Base-by-base conservation (phyloP, 2,113 vertebrate species). In the Nicator chloris region DNA sequence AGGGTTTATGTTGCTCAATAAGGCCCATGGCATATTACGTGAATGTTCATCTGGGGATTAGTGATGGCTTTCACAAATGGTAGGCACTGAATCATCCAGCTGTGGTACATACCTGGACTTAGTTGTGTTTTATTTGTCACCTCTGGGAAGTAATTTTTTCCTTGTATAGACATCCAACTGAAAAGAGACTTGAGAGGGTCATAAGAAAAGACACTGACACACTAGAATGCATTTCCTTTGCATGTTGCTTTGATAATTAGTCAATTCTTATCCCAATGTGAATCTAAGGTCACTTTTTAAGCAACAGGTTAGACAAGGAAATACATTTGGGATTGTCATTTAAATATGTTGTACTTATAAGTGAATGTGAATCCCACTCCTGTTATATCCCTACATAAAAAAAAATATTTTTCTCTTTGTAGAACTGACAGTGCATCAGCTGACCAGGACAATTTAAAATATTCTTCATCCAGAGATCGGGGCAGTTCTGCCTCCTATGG, bases 361-460 rank as follows among this genome's bases (percentile, higher is more conserved):
- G 44, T 94, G 91, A 94, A 93, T 84, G 76, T 96, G 86, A 88
- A 81, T 92, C 86, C 92, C 82, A 49, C 45, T 93, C 31, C 65
- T 94, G n/a, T 93, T 92, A 22, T 49, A 93, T 49, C 15, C 35
- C 76, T 96, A 51, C 72, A 79, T 95, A 60, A 92, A 97, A 92
- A 45, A 92, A 82, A 24, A 27, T 61, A 77, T 94, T 87, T 92
- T 96, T 97, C 84, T 97, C 92, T 97, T 97, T 98, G 60, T 98
- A 99, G 99, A 99, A 98, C 98, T 98, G 99, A 99, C 97, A 98
- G 98, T 97, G 98, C 98, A 98, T 98, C 98, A 98, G 98, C 98
- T 97, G 98, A 98, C 97, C 98, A 99, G 98, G 99, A 99, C 97
- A 98, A 98, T 98, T 98, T 99, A 98, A 99, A 99, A 98, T 99